Base-by-base conservation (phyloP, 2,113 vertebrate species). In the Hydrolagus affinis region DNA sequence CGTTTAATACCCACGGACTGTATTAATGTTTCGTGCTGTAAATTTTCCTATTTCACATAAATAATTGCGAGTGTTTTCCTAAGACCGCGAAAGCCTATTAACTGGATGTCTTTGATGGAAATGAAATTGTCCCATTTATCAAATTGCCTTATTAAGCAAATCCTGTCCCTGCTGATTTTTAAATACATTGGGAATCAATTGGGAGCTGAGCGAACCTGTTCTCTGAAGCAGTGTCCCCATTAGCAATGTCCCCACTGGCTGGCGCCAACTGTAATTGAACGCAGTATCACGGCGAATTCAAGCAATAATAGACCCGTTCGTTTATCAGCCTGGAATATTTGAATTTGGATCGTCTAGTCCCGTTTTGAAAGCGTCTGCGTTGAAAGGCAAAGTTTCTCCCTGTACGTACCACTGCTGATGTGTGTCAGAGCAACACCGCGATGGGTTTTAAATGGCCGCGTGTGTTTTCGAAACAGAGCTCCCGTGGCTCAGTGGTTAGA, bases 161-260 rank as follows among this genome's bases (percentile, higher is more conserved):
- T 25, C 59, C 77, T 64, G 14, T 68, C 30, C 62, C 62, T 83
- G 78, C 78, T 83, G 78, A 83, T 66, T 83, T 44, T 44, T 66
- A 83, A 83, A 30, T 83, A 83, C 78, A 83, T 66, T 66, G 78
- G 78, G 78, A 83, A 83, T 83, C 78, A 83, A 83, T 83, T 68
- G 60, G 14, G 44, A 44, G 44, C 44, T 44, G 44, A 44, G 6
- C 44, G 6, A 83, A 66, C 25, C 64, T 66, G 28, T 10, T 66
- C 66, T 83, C 64, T 32, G 78, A 83, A 64, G 60, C 25, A 83
- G 66, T 83, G 66, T 62, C 32, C 62, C 15, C 30, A 83, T 83
- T 83, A 83, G 30, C 78, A 6, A 83, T 68, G 78, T 66, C 10
- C 62, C 25, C 62, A 68, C 62, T 66, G 66, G 25, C 78, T 64